Conservation (phyloP, 2,888 invertebrate species). For the Pristionchus entomophagus region DNA sequence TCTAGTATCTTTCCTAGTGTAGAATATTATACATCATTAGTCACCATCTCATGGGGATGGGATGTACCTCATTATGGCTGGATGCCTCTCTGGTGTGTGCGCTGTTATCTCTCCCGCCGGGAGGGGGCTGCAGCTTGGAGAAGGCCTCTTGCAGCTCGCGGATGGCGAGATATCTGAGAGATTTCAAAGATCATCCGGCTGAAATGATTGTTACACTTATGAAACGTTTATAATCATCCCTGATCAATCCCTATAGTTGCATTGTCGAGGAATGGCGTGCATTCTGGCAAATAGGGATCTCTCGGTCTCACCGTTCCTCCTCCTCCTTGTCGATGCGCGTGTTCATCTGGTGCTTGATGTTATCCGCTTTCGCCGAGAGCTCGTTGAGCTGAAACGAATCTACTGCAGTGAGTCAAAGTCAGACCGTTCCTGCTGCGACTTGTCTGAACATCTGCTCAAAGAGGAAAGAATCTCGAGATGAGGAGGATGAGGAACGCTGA, state of each 20-base stretch:
- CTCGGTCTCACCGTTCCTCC: slow-evolving; percentile 65
- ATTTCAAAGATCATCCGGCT: not conserved
- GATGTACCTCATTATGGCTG: not conserved
- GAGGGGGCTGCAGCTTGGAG: slow-evolving; percentile 57
- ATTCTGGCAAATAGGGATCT: not conserved
- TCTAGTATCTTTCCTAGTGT: no score
- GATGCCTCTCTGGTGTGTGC: not conserved
- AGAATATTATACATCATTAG: no score
- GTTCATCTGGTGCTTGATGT: slow-evolving; percentile 72
- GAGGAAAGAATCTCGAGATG: no score
- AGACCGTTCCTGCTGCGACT: no score
- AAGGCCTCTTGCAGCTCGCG: slow-evolving; percentile 75
- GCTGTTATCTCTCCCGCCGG: slow-evolving; percentile 46
- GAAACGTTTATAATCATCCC: not conserved
- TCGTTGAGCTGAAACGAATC: slow-evolving; percentile 72
- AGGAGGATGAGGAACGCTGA: not conserved
- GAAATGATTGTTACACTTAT: not conserved
- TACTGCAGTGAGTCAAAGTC: no score
- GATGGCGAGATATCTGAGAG: slow-evolving; percentile 70
- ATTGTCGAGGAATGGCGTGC: no score
- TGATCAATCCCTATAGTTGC: no score
- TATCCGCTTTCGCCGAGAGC: slow-evolving; percentile 73
- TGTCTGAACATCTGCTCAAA: no score
- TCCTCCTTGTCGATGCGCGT: slow-evolving; percentile 73
- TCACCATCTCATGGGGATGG: no score